Conservation (phyloP, 2,888 invertebrate species). For the Philereme vetulata region DNA sequence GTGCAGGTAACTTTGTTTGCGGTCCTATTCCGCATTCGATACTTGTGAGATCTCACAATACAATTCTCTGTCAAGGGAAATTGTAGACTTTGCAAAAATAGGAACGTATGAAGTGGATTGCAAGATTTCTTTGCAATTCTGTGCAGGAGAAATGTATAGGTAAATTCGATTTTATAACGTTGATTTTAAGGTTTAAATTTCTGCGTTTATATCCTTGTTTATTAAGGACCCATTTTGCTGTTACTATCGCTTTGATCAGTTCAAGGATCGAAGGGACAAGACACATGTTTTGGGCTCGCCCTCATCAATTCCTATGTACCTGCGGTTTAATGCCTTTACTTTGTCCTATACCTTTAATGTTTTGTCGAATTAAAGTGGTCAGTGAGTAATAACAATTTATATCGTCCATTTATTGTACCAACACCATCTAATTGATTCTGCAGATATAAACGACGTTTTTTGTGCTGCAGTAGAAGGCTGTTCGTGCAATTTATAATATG, state of each 20-base stretch:
- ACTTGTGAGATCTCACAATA: conserved; percentile 15
- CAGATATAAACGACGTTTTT: too few species aligned
- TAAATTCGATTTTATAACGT: neutral
- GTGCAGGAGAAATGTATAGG: conserved; percentile 2
- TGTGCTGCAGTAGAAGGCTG: too few species aligned
- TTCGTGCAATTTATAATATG: too few species aligned
- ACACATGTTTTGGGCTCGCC: neutral
- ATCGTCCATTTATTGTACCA: too few species aligned
- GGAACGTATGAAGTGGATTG: conserved; percentile 5
- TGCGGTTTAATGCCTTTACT: neutral
- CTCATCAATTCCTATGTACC: conserved; percentile 3
- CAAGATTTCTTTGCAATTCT: conserved; percentile 4
- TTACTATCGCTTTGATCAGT: neutral
- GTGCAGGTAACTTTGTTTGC: conserved; percentile 36
- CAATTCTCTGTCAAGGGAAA: conserved; percentile 10
- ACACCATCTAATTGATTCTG: too few species aligned
- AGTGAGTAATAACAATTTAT: neutral
- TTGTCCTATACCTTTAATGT: neutral
- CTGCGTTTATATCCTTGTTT: neutral
- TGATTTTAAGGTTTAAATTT: neutral
- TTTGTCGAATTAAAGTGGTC: neutral
- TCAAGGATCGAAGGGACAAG: neutral
- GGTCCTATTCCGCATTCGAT: conserved; percentile 19
- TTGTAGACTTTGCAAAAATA: conserved; percentile 14
- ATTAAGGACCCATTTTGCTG: neutral